Evolutionary conservation across 2,113 vertebrate genomes (phyloP).

Genomic region (Microcebus murinus): DNA sequence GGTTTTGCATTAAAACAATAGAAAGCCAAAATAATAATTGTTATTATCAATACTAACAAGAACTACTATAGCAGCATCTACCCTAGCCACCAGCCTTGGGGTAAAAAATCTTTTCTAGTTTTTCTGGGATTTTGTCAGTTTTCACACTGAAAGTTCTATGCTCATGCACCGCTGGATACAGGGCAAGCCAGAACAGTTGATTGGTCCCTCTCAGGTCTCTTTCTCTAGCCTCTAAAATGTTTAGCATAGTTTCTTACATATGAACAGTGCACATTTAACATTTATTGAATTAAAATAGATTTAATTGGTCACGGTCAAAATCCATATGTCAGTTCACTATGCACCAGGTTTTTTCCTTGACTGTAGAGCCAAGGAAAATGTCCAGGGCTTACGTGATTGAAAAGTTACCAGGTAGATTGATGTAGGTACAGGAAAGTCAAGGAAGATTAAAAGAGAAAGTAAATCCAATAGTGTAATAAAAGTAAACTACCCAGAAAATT

Average conservation of each 20-base stretch:
- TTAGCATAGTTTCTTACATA: background rate
- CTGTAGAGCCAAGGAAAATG: background rate
- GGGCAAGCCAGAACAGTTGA: background rate
- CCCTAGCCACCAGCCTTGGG: background rate
- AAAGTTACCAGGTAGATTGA: background rate
- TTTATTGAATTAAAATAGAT: background rate
- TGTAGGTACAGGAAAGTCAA: background rate
- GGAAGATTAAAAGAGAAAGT: conserved; percentile 28
- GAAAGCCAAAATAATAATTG: background rate
- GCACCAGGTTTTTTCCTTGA: background rate
- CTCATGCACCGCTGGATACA: accelerated
- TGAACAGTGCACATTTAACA: background rate
- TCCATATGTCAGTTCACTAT: background rate
- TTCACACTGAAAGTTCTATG: background rate
- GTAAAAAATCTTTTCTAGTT: background rate
- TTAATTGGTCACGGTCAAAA: background rate
- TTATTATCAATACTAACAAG: background rate
- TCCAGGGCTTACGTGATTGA: background rate
- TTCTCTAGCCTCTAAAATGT: background rate
- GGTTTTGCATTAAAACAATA: background rate
- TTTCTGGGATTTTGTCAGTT: background rate
- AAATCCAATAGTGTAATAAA: conserved; percentile 8
- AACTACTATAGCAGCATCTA: background rate
- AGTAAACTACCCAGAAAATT: conserved; percentile 49
- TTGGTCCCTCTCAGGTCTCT: background rate